Base-by-base conservation (phyloP, 2,888 invertebrate species). In the Mesorhabditis sp. region DNA sequence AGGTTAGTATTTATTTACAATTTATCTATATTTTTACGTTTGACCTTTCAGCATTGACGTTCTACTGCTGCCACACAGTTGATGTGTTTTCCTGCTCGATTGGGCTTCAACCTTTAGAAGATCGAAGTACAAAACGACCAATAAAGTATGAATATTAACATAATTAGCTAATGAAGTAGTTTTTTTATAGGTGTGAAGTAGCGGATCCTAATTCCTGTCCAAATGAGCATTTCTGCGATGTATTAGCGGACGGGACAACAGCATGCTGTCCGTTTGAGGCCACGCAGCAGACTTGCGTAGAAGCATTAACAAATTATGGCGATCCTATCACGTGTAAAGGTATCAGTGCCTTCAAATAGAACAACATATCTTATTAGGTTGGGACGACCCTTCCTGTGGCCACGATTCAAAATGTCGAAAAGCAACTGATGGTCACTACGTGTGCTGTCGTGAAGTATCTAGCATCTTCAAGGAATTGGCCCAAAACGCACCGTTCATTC, bases 1-100 rank as follows among this genome's bases (percentile, higher is more conserved):
- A 43, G 66, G 41, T 43, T 41, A 6, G 13, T 50, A 10, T 50
- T 50, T 10, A 13, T n/a, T 10, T n/a, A 58, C 28, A 67, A 69
- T 41, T 50, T 43, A 3, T 62, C 65, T 4, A 45, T 50, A 4
- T 28, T 28, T 28, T 28, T 28, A 28, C 28, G 28, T 28, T 28
- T 28, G 50, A 61, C 41, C 44, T 42, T 43, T 13, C 58, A 50
- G 58, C 1, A 13, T 50, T 76, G 4, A 75, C 74, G 72, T 80
- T 78, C 69, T 79, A 75, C 70, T 80, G 80, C 62, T 80, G 80
- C 68, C 77, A 77, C 65, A 73, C 76, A n/a, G 79, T 79, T 0
- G 72, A 76, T 6, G 75, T 80, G 4, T 79, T 77, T 72, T 72
- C 76, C 4, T 80, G 80, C 50, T 69, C 75, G 4, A 76, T 75